These are phyloP conservation scores for Belgica antarctica DNA, from an alignment of 2,888 invertebrate genomes.

Conservation along the genomic window DNA sequence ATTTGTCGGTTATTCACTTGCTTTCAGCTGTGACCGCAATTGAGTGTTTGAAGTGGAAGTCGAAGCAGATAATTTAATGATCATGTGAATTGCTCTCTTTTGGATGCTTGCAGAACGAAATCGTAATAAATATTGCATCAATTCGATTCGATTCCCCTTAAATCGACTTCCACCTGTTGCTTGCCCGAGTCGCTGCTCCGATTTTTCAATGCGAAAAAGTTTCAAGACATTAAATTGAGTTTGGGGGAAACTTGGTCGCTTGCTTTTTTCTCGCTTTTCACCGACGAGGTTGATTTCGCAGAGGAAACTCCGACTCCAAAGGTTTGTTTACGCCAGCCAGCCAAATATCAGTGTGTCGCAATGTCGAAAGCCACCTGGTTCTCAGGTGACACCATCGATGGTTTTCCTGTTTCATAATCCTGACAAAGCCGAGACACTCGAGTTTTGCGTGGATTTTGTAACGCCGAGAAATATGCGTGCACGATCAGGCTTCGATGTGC, in stretches of 20 bases:
- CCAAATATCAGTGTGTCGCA: too few species aligned
- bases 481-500: too few species aligned
- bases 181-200: too few species aligned
- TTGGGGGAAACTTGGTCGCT: too few species aligned
- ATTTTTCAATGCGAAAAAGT: too few species aligned
- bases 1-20: neutral
- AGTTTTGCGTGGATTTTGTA: too few species aligned
- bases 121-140: slow-evolving; percentile 26
- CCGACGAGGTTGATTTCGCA: neutral
- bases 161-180: slow-evolving; percentile 33
- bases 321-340: slow-evolving; percentile 34
- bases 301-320: slow-evolving; percentile 31
- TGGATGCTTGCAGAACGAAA: neutral
- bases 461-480: too few species aligned
- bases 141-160: neutral
- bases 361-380: neutral
- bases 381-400: too few species aligned
- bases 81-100: slow-evolving; percentile 7
- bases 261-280: neutral
- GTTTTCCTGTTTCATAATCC: too few species aligned
- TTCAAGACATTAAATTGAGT: too few species aligned
- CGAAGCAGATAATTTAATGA: neutral
- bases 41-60: neutral
- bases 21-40: neutral
- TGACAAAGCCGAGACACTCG: too few species aligned